These are phyloP conservation scores for Fukomys damarensis DNA, from an alignment of 2,113 vertebrate genomes.

Conservation along the genomic window DNA sequence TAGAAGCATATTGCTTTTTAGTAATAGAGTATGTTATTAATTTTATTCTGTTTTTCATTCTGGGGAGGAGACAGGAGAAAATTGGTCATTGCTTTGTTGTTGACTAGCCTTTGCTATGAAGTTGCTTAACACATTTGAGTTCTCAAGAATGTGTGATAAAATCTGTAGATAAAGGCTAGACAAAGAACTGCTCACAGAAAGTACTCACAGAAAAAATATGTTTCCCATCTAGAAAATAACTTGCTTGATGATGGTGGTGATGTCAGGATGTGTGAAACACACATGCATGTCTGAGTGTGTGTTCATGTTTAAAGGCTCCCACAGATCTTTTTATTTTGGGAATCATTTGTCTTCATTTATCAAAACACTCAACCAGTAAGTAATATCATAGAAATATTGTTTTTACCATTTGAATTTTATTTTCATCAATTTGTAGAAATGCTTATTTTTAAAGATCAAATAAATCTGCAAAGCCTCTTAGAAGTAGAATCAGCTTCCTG, in stretches of 20 bases:
- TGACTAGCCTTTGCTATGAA: slow-evolving; percentile 20
- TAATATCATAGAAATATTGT: background rate
- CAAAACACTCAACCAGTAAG: background rate
- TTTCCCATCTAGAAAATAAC: background rate
- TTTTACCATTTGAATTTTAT: slow-evolving; percentile 18
- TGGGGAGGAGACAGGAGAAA: background rate
- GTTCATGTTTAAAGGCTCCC: background rate
- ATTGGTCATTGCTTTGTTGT: background rate
- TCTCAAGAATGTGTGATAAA: slow-evolving; percentile 43
- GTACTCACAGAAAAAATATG: background rate
- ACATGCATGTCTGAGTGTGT: background rate
- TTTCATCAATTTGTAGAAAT: background rate
- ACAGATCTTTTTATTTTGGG: background rate
- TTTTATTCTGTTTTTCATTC: background rate
- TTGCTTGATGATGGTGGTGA: background rate
- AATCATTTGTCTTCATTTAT: slow-evolving; percentile 34
- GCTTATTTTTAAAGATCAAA: background rate
- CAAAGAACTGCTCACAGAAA: slow-evolving; percentile 54
- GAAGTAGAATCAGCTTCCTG: background rate
- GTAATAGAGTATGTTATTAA: background rate
- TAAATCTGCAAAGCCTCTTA: background rate
- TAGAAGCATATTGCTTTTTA: background rate
- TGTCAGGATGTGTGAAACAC: background rate
- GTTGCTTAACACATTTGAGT: slow-evolving; percentile 53
- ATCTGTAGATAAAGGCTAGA: slow-evolving; percentile 37